phyloP scores from a whole-genome alignment of 1,140 invertebrate genomes.

The Drosophila subobscura region DNA sequence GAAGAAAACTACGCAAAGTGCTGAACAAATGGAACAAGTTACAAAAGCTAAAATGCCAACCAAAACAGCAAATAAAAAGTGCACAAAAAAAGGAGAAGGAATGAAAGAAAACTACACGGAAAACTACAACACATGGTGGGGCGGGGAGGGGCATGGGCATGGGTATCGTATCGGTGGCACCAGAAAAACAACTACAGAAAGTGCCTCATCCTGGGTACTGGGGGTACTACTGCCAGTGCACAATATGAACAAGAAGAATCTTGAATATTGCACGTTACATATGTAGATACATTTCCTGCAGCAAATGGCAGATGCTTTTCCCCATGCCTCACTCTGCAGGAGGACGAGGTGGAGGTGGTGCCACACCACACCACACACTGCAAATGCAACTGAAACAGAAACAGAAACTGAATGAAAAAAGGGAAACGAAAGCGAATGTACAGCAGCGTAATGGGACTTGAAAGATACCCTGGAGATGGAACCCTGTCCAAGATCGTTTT shows the following conservation, averaged over 20 bases:
- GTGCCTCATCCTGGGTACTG: neutral
- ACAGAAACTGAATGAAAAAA: conserved; percentile 36
- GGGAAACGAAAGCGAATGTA: neutral
- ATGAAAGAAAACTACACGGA: conserved; percentile 22
- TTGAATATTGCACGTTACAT: conserved; percentile 78
- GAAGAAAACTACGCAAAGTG: conserved; percentile 72
- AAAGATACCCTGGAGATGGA: too few species aligned
- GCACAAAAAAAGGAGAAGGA: conserved; percentile 1
- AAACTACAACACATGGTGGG: conserved; percentile 23
- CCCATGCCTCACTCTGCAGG: conserved; percentile 6
- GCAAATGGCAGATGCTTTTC: conserved; percentile 42
- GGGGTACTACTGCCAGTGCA: conserved; percentile 31
- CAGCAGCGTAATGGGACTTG: neutral
- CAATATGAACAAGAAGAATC: conserved; percentile 80
- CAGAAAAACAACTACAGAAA: conserved; percentile 24
- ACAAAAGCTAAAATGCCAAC: conserved; percentile 78
- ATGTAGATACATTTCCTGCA: conserved; percentile 81
- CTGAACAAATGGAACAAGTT: conserved; percentile 76
- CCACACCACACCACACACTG: conserved; percentile 18
- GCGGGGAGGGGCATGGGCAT: neutral
- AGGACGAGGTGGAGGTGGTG: conserved; percentile 10
- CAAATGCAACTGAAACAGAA: conserved; percentile 28
- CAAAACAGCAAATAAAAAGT: conserved; percentile 39
- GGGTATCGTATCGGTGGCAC: too few species aligned
- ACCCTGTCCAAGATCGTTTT: too few species aligned